These are phyloP conservation scores for Tiliacea aurago DNA, from an alignment of 2,888 invertebrate genomes.

Conservation along the genomic window DNA sequence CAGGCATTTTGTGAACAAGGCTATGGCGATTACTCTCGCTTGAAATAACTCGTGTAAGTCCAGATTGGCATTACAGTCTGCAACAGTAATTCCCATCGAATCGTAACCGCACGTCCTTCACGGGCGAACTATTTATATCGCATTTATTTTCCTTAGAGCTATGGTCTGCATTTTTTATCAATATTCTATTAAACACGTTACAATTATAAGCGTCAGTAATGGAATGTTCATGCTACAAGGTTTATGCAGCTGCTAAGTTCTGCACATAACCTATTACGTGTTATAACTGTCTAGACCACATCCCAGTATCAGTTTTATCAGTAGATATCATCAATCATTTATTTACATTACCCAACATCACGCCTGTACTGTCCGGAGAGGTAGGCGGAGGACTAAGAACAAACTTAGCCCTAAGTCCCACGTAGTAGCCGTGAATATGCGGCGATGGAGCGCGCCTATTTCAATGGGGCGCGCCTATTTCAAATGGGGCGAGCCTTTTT, in stretches of 20 bases:
- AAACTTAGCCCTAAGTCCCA: background rate
- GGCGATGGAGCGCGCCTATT: no score
- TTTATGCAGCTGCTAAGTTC: background rate
- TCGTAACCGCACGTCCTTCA: conserved; percentile 8
- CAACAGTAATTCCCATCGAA: background rate
- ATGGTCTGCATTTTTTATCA: conserved; percentile 26
- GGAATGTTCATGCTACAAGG: background rate
- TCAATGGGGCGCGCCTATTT: no score
- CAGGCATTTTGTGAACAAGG: conserved; percentile 3
- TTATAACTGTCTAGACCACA: no score
- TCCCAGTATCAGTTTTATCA: background rate
- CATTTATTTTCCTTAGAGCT: conserved; percentile 8
- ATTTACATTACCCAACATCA: background rate
- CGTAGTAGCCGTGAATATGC: background rate
- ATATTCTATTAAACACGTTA: conserved; percentile 3
- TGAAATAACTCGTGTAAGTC: conserved; percentile 14
- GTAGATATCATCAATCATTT: background rate
- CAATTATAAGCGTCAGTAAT: background rate
- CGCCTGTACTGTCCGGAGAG: background rate
- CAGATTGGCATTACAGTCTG: background rate
- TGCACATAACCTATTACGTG: background rate
- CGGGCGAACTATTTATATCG: conserved; percentile 13
- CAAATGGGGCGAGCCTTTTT: no score
- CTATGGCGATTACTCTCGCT: background rate
- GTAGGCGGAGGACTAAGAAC: background rate